Evolutionary conservation across 1,140 invertebrate species (phyloP), one percentile per base, ranked within the genome.

Genomic region (Drosophila paulistorum): DNA sequence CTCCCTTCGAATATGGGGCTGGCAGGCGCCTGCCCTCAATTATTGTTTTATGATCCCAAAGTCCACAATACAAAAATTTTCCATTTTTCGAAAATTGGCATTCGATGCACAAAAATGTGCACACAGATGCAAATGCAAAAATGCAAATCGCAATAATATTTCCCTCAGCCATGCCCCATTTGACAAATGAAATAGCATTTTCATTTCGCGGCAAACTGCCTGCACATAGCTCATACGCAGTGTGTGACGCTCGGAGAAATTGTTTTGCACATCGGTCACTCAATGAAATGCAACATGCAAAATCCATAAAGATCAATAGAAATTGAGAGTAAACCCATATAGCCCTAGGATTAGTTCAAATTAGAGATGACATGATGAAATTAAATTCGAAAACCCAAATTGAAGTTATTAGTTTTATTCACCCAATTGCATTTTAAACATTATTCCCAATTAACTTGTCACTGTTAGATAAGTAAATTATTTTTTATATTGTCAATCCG

Each of bases 151-250:
- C 37, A 74, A 81, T 77, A 79, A 70, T 74, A 81, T 84, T 85
- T 81, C 82, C 45, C 45, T 86, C 71, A 75, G 78, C 81, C 71
- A 86, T 81, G 82, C 82, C 62, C 82, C 79, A 85, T 85, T 85
- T 85, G 83, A 77, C 67, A 81, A 62, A 73, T 68, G 79, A 68
- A 81, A 81, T 79, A 79, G 64, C 58, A 30, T 45, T 51, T 45
- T 39, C 11, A 39, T 39, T 23, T 51, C 45, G 45, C 45, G 45
- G 45, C 45, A 48, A 48, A 17, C 2, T 51, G 45, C 45, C 45
- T 51, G 42, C 10, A 79, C 79, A 87, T 87, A 87, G 71, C 83
- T 87, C 83, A 87, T 87, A 87, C 83, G 83, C 83, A 86, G 62
- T 65, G 84, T 86, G 79, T 83, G 83, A 87, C 83, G 79, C 54